Evolutionary conservation across 92 coral and sea anemone genomes (phyloP).

Genomic region (Palythoa grandiflora): DNA sequence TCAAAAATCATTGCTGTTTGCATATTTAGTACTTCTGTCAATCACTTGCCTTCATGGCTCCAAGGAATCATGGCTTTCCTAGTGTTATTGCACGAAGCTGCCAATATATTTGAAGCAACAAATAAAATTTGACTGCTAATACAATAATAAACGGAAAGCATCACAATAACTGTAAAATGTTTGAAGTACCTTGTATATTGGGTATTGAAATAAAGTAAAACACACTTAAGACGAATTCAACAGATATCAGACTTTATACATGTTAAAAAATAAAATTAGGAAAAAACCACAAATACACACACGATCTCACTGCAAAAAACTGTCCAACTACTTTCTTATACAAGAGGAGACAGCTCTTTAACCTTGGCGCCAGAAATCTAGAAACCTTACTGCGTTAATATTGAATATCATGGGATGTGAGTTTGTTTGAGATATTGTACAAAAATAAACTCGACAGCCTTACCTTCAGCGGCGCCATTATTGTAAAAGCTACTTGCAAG

Average conservation of each 20-base stretch:
- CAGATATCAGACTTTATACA: slow-evolving; percentile 7
- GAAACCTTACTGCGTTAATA: not conserved
- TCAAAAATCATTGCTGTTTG: not conserved
- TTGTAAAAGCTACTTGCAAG: not conserved
- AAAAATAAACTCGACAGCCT: slow-evolving; percentile 7
- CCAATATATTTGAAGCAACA: not conserved
- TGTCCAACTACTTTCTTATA: too few species aligned
- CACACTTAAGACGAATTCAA: not conserved
- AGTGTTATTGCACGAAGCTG: not conserved
- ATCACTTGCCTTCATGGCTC: not conserved
- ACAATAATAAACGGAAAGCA: slow-evolving; percentile 28
- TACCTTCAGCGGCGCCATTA: not conserved
- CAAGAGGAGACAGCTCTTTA: too few species aligned
- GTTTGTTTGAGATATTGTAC: slow-evolving; percentile 16
- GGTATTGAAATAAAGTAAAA: not conserved
- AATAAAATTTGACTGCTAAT: not conserved
- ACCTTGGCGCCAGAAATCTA: not conserved
- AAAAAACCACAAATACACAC: too few species aligned
- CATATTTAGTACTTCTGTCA: not conserved
- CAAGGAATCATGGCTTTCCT: not conserved
- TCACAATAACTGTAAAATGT: slow-evolving; percentile 19
- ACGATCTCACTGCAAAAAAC: not conserved
- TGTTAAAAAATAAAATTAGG: too few species aligned
- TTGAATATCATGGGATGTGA: slow-evolving; percentile 12
- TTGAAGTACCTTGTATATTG: slow-evolving; percentile 8